Percentiles rank a stretch among this genome's conserved stretches.
phyloP scores from a whole-genome alignment of 2,888 invertebrate genomes.

The Chromoteleia sp. region DNA sequence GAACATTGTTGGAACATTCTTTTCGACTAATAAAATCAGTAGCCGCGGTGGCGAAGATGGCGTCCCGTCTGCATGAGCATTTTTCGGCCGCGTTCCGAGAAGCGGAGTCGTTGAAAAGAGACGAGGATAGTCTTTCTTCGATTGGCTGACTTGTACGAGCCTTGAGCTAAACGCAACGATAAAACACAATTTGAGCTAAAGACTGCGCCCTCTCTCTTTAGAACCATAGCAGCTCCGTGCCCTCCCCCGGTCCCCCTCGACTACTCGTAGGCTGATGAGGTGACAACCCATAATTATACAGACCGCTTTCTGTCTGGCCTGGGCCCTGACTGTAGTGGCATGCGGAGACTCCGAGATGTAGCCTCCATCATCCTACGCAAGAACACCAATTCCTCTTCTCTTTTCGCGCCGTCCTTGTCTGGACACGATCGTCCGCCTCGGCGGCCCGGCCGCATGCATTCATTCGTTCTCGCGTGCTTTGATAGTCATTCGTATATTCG shows the following conservation, averaged over 20 bases:
- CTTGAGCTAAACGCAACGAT: slow-evolving; percentile 78
- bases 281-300: slow-evolving; percentile 85
- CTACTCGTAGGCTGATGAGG: slow-evolving; percentile 82
- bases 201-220: slow-evolving; percentile 79
- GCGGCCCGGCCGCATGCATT: slow-evolving; percentile 62
- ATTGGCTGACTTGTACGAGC: slow-evolving; percentile 69
- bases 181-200: slow-evolving; percentile 84
- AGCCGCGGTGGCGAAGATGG: slow-evolving; percentile 40
- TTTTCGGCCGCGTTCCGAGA: slow-evolving; percentile 69
- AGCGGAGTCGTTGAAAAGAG: slow-evolving; percentile 70
- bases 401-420: slow-evolving; percentile 65
- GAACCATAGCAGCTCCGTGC: slow-evolving; percentile 64
- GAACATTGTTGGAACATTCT: slow-evolving; percentile 48
- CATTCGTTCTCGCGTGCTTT: slow-evolving; percentile 66
- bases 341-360: slow-evolving; percentile 78
- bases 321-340: slow-evolving; percentile 83
- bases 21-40: slow-evolving; percentile 62
- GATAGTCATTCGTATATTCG: slow-evolving; percentile 70
- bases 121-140: slow-evolving; percentile 56
- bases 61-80: slow-evolving; percentile 24
- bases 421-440: slow-evolving; percentile 62
- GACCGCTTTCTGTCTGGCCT: slow-evolving; percentile 84
- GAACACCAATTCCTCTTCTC: slow-evolving; percentile 66
- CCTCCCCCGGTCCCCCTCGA: slow-evolving; percentile 71
- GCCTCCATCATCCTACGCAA: slow-evolving; percentile 80